Conservation (phyloP, 2,888 invertebrate species). For the Lochmaea capreae region DNA sequence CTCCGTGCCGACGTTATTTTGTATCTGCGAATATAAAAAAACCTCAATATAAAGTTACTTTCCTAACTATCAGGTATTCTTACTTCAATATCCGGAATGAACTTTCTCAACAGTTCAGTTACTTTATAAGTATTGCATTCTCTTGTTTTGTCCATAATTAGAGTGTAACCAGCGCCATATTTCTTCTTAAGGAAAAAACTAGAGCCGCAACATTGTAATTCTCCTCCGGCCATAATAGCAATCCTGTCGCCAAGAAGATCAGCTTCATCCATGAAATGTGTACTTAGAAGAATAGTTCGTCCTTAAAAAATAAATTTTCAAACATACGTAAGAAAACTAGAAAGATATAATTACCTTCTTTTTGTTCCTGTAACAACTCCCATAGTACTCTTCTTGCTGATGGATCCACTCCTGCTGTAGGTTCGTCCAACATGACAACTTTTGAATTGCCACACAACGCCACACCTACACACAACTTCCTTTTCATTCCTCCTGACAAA, state of each 20-base stretch:
- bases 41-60: not conserved
- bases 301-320: conserved; percentile 61
- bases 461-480: conserved; percentile 80
- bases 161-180: conserved; percentile 88
- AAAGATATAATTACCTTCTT: too few species aligned
- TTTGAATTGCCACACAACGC: conserved; percentile 81
- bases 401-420: conserved; percentile 89
- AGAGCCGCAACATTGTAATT: conserved; percentile 83
- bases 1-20: conserved; percentile 81
- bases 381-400: conserved; percentile 86
- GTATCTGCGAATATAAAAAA: conserved; percentile 62
- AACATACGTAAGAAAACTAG: too few species aligned
- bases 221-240: conserved; percentile 87
- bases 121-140: conserved; percentile 68
- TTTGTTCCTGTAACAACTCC: conserved; percentile 81
- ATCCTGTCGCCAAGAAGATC: conserved; percentile 88
- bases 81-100: conserved; percentile 73
- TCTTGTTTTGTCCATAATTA: conserved; percentile 75
- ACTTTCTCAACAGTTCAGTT: conserved; percentile 71
- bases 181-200: conserved; percentile 85
- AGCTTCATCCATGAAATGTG: conserved; percentile 93
- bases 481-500: conserved; percentile 83
- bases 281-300: conserved; percentile 83
- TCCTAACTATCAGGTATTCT: not conserved
- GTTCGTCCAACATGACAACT: conserved; percentile 80